Evolutionary conservation across 2,113 vertebrate species (phyloP).

Genomic region (Silurus meridionalis): DNA sequence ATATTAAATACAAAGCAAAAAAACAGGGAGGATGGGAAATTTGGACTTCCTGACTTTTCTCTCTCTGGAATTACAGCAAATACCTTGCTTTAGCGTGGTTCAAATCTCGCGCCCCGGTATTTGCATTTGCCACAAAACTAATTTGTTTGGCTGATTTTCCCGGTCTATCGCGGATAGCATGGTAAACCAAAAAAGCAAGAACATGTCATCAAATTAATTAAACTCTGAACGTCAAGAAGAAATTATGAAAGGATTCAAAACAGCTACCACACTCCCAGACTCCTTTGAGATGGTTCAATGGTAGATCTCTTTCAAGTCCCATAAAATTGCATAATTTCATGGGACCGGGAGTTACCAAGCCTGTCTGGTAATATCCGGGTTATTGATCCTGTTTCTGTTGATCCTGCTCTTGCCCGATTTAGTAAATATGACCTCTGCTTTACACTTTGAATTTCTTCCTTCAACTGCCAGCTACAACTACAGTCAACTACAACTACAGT

Average conservation of each 20-base stretch:
- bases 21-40: too few relatives aligned
- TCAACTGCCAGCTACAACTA: too few relatives aligned
- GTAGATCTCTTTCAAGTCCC: background rate
- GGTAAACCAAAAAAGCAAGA: background rate
- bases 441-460: background rate
- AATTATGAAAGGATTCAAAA: background rate
- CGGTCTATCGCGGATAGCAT: too few relatives aligned
- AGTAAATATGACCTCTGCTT: background rate
- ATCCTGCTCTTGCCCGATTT: too few relatives aligned
- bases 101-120: too few relatives aligned
- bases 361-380: background rate
- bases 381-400: background rate
- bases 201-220: background rate
- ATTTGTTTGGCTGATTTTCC: too few relatives aligned
- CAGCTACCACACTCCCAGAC: background rate
- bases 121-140: too few relatives aligned
- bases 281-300: background rate
- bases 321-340: background rate
- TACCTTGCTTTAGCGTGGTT: too few relatives aligned
- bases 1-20: too few relatives aligned
- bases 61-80: too few relatives aligned
- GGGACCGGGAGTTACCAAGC: background rate
- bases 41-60: too few relatives aligned
- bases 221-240: background rate
- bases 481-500: background rate